Conservation (phyloP, 2,113 vertebrate species). For the Ceratotherium simum region DNA sequence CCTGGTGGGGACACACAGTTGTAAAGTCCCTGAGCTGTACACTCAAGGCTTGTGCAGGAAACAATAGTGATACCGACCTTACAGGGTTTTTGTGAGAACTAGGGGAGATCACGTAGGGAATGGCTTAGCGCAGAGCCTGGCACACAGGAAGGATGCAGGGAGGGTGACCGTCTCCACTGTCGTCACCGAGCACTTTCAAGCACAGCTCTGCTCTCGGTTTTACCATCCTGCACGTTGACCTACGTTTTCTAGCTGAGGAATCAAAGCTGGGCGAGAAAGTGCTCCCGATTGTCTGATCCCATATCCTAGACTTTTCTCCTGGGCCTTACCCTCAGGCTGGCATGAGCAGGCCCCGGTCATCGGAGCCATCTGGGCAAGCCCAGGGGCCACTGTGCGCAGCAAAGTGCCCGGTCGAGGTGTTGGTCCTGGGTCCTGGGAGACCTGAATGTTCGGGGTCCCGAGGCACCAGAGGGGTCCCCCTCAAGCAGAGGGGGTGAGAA, state of each 20-base stretch:
- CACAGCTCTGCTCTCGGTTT: rapidly evolving
- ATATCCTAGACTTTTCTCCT: neutral
- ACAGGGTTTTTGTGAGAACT: neutral
- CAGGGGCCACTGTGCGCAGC: neutral
- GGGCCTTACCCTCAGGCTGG: neutral
- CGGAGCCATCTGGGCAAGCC: neutral
- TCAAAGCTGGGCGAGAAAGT: neutral
- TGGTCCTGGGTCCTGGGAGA: neutral
- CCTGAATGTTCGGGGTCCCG: neutral
- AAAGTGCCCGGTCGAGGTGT: neutral
- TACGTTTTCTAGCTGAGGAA: neutral
- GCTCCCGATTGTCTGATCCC: neutral
- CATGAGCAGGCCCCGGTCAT: neutral
- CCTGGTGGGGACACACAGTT: rapidly evolving
- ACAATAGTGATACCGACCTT: neutral
- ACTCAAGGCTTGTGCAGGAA: rapidly evolving
- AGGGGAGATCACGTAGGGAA: neutral
- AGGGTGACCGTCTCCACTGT: rapidly evolving
- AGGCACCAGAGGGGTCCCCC: neutral
- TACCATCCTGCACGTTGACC: neutral
- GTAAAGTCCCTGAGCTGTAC: too few species aligned
- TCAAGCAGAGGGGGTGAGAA: neutral
- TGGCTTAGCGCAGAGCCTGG: neutral
- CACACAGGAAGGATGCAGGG: neutral
- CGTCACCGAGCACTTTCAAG: neutral